phyloP scores from a whole-genome alignment of 2,113 vertebrate species.

The Azemiops feae region DNA sequence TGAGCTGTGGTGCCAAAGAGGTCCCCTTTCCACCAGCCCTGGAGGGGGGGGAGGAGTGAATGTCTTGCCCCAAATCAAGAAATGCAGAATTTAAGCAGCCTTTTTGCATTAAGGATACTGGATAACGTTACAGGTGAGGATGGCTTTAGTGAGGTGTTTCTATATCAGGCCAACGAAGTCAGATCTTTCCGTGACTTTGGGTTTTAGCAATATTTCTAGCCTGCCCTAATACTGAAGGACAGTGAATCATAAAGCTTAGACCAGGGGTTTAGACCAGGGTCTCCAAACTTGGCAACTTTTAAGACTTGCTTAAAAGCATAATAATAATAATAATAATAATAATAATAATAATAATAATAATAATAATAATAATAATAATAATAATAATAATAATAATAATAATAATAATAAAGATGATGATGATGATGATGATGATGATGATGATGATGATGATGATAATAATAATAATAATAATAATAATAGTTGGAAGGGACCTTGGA shows the following conservation, averaged over 20 bases:
- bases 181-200: not conserved
- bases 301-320: not conserved
- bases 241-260: not conserved
- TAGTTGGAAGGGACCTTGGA: no score
- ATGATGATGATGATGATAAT: no score
- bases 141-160: not conserved
- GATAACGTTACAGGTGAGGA: not conserved
- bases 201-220: not conserved
- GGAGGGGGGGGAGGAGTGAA: no score
- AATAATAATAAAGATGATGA: no score
- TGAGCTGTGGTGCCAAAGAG: not conserved
- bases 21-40: not conserved
- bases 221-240: not conserved
- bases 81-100: not conserved
- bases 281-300: not conserved
- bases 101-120: not conserved
- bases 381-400: no score
- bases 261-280: not conserved
- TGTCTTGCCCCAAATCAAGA: not conserved
- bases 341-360: no score
- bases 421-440: no score
- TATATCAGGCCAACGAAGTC: not conserved
- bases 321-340: no score
- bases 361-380: no score
- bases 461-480: no score